Base-by-base conservation (phyloP, 2,797 vertebrate genomes). In the Apogon talboti region DNA sequence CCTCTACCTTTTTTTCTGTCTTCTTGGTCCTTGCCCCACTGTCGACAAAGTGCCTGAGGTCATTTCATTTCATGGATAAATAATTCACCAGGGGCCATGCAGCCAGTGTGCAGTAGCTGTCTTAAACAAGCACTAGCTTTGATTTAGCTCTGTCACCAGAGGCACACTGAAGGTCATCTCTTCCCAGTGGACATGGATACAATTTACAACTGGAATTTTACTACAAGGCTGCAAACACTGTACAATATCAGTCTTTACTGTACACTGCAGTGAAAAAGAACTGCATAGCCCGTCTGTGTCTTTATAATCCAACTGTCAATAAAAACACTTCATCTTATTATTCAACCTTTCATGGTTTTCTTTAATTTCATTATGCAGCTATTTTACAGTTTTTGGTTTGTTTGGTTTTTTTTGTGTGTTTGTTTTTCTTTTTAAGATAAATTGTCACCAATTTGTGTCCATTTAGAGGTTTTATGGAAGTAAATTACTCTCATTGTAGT, bases 111-210 rank as follows among this genome's bases (percentile, higher is more conserved):
- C 65, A 52, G 67, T 57, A 60, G 63, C 71, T 81, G 81, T 81
- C 82, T 91, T 86, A 86, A 89, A 86, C 83, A 83, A 89, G 87
- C 84, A 81, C 82, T 80, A 76, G 79, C 79, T 89, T 82, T 91
- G 91, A 91, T 92, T 92, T 88, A 84, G 85, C 76, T 76, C 58
- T 74, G 81, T 87, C 87, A 87, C 78, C 64, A 76, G 72, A 84
- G 81, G 65, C 67, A 77, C 72, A 66, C 40, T 76, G 86, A 91
- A 92, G 89, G 91, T 91, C 83, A 81, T 75, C 69, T 83, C 63
- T 85, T 76, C 76, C 70, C 74, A 54, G 28, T 28, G 76, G 68
- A 80, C 71, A 33, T 4, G 37, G 48, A 72, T 73, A 71, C 68
- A 57, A 79, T 87, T 84, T 84, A 77, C 61, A 45, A 41, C 54